Conservation (phyloP, 2,888 invertebrate species). For the Limnephilus rhombicus region DNA sequence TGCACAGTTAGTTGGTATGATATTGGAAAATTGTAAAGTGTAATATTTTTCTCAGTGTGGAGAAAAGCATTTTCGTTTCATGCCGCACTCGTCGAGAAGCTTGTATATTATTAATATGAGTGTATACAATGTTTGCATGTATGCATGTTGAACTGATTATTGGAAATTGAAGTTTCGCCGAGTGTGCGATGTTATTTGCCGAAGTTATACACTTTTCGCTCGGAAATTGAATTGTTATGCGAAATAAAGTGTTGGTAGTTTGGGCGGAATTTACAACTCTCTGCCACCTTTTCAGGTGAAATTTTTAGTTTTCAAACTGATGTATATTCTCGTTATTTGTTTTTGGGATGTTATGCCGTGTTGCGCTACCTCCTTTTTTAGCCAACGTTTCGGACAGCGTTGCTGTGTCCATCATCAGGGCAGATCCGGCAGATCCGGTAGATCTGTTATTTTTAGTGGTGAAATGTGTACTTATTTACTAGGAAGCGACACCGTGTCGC, state of each 20-base stretch:
- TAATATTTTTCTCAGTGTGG: constrained; percentile 41
- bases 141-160: constrained; percentile 30
- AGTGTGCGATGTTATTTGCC: constrained; percentile 44
- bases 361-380: no score
- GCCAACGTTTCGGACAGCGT: no score
- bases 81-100: neutral
- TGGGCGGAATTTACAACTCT: neutral
- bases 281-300: neutral
- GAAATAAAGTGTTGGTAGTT: constrained; percentile 41
- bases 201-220: constrained; percentile 44
- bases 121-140: neutral
- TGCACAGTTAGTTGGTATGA: constrained; percentile 3
- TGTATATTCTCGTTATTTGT: no score
- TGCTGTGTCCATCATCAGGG: no score
- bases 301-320: neutral
- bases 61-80: constrained; percentile 22
- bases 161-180: constrained; percentile 40
- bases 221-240: constrained; percentile 21
- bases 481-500: no score
- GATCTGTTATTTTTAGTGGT: no score
- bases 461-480: no score
- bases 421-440: no score
- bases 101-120: neutral
- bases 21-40: constrained; percentile 35
- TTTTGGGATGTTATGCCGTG: no score